Percentiles rank a stretch among this genome's conserved stretches.
These are phyloP conservation scores for Aphelenchoides bicaudatus DNA, from an alignment of 2,888 invertebrate genomes.

Conservation along the genomic window DNA sequence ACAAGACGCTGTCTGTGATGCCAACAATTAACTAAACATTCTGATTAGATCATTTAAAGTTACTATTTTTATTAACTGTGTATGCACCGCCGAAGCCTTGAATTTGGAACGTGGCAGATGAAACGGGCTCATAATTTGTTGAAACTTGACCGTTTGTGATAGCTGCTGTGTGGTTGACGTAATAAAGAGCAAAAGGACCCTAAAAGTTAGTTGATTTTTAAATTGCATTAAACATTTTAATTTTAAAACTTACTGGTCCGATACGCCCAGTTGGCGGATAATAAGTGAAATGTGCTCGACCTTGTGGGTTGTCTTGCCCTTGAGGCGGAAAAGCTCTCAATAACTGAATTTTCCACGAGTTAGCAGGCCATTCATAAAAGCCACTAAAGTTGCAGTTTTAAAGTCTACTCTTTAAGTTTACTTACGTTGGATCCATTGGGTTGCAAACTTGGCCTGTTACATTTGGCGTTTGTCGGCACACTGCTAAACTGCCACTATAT, in stretches of 20 bases:
- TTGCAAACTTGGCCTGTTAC: conserved; percentile 2
- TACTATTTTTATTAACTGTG: conserved; percentile 2
- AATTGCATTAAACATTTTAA: too few relatives aligned
- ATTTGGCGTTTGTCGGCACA: conserved; percentile 6
- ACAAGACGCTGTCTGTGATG: conserved; percentile 1
- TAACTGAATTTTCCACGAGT: not conserved
- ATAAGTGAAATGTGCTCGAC: not conserved
- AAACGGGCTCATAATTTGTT: conserved; percentile 10
- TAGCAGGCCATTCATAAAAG: conserved; percentile 13
- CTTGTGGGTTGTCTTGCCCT: conserved; percentile 16
- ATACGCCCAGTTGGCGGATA: not conserved
- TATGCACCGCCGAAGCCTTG: conserved; percentile 18
- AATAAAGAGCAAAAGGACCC: conserved; percentile 6
- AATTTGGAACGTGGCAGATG: not conserved
- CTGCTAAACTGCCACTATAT: conserved; percentile 11
- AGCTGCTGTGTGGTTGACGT: conserved; percentile 7
- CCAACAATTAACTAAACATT: too few relatives aligned
- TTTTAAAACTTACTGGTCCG: too few relatives aligned
- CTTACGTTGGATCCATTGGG: conserved; percentile 17
- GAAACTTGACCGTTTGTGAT: not conserved
- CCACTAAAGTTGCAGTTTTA: conserved; percentile 7
- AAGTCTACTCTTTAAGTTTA: not conserved
- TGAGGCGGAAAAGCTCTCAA: conserved; percentile 13
- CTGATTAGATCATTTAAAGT: too few relatives aligned
- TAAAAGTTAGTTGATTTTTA: too few relatives aligned